Evolutionary conservation across 2,888 invertebrate species (phyloP), one percentile per base, ranked within the genome.

Genomic region (Thera obeliscata): DNA sequence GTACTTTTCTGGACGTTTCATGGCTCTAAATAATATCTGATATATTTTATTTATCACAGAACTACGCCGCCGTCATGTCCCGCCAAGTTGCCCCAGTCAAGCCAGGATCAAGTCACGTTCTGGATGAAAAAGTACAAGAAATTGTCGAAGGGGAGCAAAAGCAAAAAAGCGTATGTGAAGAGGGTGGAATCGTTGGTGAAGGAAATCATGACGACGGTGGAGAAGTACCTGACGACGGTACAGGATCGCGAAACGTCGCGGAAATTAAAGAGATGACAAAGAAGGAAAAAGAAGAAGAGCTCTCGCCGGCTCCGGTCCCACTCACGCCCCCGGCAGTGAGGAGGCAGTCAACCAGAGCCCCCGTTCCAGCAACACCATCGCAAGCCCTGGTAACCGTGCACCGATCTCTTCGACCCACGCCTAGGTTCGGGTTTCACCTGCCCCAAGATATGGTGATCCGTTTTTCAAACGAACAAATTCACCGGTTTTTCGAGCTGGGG

Each of bases 51-150:
- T 11, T 49, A 71, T 92, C 93, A 11, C 85, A 98, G 97, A 95
- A 96, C 75, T 98, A 98, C 86, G 97, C 97, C 8, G 87, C 97
- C 35, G 95, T 94, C 6, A 86, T 98, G 66, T 95, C 96, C 0
- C 94, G 96, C 78, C 98, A 98, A 86, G 69, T 35, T 0, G 12
- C 56, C 3, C 66, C 69, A 22, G 22, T 22, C 22, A 22, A 22
- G 22, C 22, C 22, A 22, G 22, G 22, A 22, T 22, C 22, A 22
- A 22, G 22, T 22, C 22, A 22, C 22, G 22, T 22, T 22, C 22
- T 22, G 22, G 22, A 22, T 22, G 22, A 22, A 22, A 22, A 22
- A 22, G 22, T 1, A 22, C 22, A 22, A 22, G 22, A 22, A 22
- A 1, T 22, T 22, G 22, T 22, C 22, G 22, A 22, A 22, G 22